These are phyloP conservation scores for Macrosteles quadrilineatus DNA, from an alignment of 1,140 invertebrate genomes.

Conservation along the genomic window DNA sequence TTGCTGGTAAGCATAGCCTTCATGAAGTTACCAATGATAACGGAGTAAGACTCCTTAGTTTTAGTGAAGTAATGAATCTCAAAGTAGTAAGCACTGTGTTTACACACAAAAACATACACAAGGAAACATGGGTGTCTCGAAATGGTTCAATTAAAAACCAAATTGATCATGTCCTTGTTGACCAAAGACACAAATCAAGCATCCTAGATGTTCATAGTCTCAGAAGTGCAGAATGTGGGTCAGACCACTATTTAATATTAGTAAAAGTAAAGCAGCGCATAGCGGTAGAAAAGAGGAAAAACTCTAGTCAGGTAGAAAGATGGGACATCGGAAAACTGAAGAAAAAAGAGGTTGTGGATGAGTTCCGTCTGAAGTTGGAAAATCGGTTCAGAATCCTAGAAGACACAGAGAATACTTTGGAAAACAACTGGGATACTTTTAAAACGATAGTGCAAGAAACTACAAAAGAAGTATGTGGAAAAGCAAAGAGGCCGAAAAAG, in stretches of 20 bases:
- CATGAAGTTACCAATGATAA: conserved; percentile 40
- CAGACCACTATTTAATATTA: conserved; percentile 32
- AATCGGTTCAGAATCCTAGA: background rate
- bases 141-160: conserved; percentile 35
- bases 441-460: conserved; percentile 2
- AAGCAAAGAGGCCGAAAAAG: conserved; percentile 24
- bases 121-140: conserved; percentile 35
- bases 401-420: background rate
- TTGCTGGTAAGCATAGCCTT: conserved; percentile 46
- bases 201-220: conserved; percentile 29
- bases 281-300: conserved; percentile 4
- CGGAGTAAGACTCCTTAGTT: conserved; percentile 35
- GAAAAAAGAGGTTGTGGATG: background rate
- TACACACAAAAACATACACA: conserved; percentile 38
- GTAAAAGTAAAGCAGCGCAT: conserved; percentile 27
- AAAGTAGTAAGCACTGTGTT: conserved; percentile 36
- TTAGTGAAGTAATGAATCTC: conserved; percentile 37
- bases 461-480: conserved; percentile 1
- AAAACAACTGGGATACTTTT: conserved; percentile 18
- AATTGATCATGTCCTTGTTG: conserved; percentile 39
- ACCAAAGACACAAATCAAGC: conserved; percentile 6
- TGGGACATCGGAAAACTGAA: conserved; percentile 4
- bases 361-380: background rate
- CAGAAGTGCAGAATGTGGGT: conserved; percentile 37
- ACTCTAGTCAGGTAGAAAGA: background rate